Evolutionary conservation across 2,797 vertebrate species (phyloP).

Genomic region (Enteromius fasciolatus): DNA sequence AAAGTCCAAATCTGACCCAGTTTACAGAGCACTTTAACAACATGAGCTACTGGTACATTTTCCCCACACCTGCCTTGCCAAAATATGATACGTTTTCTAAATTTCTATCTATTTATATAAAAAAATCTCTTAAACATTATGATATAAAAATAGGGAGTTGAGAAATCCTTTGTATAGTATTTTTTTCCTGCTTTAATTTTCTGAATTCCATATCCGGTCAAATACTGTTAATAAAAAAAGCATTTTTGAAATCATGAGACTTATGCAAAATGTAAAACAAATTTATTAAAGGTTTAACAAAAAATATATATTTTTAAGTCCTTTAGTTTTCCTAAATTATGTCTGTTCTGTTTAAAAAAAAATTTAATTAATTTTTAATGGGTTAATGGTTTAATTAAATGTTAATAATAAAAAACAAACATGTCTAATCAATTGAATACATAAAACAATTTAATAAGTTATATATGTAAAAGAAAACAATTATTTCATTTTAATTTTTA

Average conservation of each 20-base stretch:
- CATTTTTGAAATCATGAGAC: neutral
- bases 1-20: conserved; percentile 97
- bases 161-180: too few species aligned
- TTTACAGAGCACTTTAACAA: conserved; percentile 99
- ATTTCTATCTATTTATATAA: too few species aligned
- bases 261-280: neutral
- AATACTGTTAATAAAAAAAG: too few species aligned
- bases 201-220: too few species aligned
- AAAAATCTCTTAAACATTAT: neutral
- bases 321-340: neutral
- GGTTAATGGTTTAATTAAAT: neutral
- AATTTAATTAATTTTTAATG: too few species aligned
- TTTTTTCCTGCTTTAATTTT: neutral
- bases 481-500: too few species aligned
- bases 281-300: neutral
- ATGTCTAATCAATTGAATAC: neutral
- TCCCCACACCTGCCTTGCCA: neutral
- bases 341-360: neutral
- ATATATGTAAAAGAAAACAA: too few species aligned
- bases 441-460: neutral
- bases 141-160: neutral
- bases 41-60: conserved; percentile 97
- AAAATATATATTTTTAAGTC: neutral
- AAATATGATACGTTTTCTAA: neutral
- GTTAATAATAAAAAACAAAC: neutral